These are phyloP conservation scores for Centropus bengalensis DNA, from an alignment of 2,113 vertebrate genomes.

Conservation along the genomic window DNA sequence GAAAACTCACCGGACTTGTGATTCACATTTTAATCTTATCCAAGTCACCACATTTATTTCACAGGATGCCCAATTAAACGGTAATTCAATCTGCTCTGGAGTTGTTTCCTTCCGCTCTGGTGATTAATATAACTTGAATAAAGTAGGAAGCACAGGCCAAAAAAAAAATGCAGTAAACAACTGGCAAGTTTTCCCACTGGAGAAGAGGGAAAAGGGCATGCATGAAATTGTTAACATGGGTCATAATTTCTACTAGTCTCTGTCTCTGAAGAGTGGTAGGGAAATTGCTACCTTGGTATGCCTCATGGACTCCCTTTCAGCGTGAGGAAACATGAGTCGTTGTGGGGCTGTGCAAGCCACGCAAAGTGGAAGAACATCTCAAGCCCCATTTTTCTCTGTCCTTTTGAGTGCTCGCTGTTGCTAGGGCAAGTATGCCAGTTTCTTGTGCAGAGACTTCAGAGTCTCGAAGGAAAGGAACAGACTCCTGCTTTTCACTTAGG, in stretches of 20 bases:
- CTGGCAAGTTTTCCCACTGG: not conserved
- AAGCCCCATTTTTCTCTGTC: not conserved
- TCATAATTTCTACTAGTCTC: not conserved
- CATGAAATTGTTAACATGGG: not conserved
- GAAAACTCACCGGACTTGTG: slow-evolving; percentile 64
- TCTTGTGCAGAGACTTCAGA: fast-evolving
- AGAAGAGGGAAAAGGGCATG: not conserved
- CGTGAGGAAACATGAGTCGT: not conserved
- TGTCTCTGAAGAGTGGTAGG: not conserved
- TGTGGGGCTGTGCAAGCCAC: not conserved
- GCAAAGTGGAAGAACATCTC: not conserved
- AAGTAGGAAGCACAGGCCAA: not conserved
- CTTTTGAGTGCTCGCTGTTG: not conserved
- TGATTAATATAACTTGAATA: slow-evolving; percentile 69
- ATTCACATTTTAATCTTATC: slow-evolving; percentile 67
- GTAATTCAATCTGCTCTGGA: slow-evolving; percentile 68
- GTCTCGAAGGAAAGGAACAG: not conserved
- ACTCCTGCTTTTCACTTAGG: not conserved
- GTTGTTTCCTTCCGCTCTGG: slow-evolving; percentile 64
- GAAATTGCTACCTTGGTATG: not conserved
- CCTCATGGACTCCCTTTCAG: not conserved
- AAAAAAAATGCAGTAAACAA: slow-evolving; percentile 20
- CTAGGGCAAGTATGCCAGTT: fast-evolving
- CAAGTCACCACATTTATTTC: slow-evolving; percentile 71
- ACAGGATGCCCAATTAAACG: slow-evolving; percentile 70